Conservation (phyloP, 37 sponge, comb jelly and placozoan species). For the Haliclona indistincta region DNA sequence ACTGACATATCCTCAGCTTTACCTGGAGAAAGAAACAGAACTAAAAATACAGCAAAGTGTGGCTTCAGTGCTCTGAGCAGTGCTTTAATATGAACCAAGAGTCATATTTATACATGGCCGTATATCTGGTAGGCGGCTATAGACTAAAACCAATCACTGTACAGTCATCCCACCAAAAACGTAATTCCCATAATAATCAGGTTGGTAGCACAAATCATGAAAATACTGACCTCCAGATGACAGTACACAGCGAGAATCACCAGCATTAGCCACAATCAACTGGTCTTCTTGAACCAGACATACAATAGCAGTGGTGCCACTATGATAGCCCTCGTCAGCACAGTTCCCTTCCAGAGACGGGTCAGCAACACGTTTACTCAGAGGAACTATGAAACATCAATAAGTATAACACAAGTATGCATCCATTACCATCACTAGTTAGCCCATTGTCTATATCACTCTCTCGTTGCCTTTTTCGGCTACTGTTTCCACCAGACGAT, state of each 20-base stretch:
- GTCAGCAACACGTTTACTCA: neutral
- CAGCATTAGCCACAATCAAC: constrained; percentile 86
- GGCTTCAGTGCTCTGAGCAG: too few relatives aligned
- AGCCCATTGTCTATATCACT: neutral
- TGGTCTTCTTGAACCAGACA: constrained; percentile 58
- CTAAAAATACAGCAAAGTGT: too few relatives aligned
- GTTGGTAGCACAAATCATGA: neutral
- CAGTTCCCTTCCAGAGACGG: neutral
- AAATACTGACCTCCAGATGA: constrained; percentile 47
- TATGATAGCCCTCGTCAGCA: constrained; percentile 48
- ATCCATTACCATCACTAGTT: neutral
- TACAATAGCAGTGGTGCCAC: constrained; percentile 90
- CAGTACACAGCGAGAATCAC: constrained; percentile 88
- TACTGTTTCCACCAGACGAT: too few relatives aligned
- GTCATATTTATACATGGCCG: neutral
- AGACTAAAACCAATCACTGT: too few relatives aligned
- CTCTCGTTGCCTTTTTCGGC: too few relatives aligned
- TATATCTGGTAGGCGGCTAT: too few relatives aligned
- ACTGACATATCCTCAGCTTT: constrained; percentile 67
- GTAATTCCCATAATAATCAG: too few relatives aligned
- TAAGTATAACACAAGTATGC: neutral
- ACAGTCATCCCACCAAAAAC: too few relatives aligned
- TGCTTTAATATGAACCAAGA: neutral
- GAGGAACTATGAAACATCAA: neutral
- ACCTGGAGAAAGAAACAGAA: constrained; percentile 44